Evolutionary conservation across 2,113 vertebrate species (phyloP).

Genomic region (Micronycteris hirsuta): DNA sequence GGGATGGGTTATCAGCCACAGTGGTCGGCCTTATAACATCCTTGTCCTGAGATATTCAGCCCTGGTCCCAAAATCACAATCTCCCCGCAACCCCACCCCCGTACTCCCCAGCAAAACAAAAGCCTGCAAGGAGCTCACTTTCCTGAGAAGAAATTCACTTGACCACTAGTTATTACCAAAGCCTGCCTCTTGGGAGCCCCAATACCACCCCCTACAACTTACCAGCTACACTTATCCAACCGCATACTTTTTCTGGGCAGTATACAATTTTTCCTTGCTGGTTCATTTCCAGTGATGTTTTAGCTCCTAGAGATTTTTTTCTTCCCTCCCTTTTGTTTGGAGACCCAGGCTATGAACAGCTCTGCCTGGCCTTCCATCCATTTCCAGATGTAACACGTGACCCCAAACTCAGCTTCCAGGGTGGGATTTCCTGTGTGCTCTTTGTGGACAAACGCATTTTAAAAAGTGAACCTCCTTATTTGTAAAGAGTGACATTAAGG

Average conservation of each 20-base stretch:
- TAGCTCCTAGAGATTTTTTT: neutral
- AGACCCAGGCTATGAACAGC: neutral
- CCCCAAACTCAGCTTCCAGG: neutral
- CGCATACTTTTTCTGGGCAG: neutral
- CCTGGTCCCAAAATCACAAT: neutral
- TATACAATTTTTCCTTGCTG: neutral
- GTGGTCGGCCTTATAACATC: neutral
- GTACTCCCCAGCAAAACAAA: neutral
- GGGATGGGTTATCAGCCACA: neutral
- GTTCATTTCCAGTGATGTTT: neutral
- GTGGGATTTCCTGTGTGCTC: neutral
- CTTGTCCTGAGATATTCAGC: neutral
- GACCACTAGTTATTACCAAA: neutral
- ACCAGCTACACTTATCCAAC: neutral
- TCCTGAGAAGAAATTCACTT: neutral
- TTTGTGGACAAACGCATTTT: neutral
- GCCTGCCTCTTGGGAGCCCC: neutral
- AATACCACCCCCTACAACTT: neutral
- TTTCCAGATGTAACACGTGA: neutral
- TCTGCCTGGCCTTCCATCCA: neutral
- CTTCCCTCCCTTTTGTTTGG: neutral
- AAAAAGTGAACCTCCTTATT: neutral
- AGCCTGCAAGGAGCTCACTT: neutral
- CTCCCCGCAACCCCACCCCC: accelerated
- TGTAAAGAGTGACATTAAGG: neutral